These are phyloP conservation scores for Karalla daura DNA, from an alignment of 2,797 vertebrate genomes.

Conservation along the genomic window DNA sequence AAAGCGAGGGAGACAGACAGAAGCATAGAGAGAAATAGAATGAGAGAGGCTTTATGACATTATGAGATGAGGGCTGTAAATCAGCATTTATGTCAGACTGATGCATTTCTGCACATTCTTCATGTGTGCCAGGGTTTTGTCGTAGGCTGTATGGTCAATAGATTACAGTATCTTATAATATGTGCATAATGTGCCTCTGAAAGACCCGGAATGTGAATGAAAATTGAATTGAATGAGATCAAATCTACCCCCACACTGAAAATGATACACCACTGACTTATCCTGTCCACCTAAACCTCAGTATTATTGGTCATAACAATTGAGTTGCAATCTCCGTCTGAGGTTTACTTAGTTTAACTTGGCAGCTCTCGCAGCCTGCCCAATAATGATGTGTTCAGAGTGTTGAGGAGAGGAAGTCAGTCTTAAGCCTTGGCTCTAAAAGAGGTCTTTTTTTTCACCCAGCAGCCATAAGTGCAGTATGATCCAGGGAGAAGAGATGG, in stretches of 20 bases:
- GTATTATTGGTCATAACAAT: conserved; percentile 17
- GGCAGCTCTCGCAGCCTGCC: conserved; percentile 25
- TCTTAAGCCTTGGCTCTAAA: conserved; percentile 29
- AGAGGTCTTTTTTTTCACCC: conserved; percentile 41
- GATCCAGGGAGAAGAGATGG: conserved; percentile 33
- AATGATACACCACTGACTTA: conserved; percentile 13
- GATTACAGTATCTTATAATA: neutral
- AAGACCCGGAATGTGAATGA: neutral
- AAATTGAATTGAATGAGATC: conserved; percentile 6
- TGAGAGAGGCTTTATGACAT: conserved; percentile 33
- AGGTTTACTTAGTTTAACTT: conserved; percentile 41
- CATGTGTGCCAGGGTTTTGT: conserved; percentile 3
- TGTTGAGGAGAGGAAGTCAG: conserved; percentile 36
- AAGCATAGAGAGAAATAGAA: neutral
- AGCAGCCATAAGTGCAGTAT: conserved; percentile 28
- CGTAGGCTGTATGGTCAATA: neutral
- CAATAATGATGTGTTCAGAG: conserved; percentile 55
- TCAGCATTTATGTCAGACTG: conserved; percentile 44
- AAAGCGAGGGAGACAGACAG: neutral
- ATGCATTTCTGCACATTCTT: conserved; percentile 27
- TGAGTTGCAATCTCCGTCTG: conserved; percentile 26
- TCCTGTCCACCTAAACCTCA: conserved; percentile 13
- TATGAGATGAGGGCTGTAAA: conserved; percentile 52
- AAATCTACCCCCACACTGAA: neutral
- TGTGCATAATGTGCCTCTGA: neutral